Percentiles rank a stretch among this genome's conserved stretches.
These are phyloP conservation scores for Rhagologus leucostigma DNA, from an alignment of 2,113 vertebrate species.

Conservation along the genomic window DNA sequence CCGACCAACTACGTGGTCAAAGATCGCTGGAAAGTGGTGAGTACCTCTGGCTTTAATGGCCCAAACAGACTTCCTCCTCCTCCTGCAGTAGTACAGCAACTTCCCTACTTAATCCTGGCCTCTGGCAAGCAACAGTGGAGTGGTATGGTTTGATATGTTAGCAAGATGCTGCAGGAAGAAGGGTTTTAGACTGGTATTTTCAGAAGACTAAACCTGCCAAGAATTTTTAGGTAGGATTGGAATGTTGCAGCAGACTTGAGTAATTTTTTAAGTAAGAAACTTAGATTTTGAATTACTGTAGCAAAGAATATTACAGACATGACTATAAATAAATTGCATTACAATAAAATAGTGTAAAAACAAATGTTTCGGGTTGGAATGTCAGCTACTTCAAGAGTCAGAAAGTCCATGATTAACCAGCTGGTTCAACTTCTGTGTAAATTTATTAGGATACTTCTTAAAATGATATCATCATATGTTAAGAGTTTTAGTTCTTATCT, in stretches of 20 bases:
- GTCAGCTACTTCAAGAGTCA: neutral
- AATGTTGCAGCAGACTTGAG: neutral
- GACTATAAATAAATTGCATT: neutral
- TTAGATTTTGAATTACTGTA: neutral
- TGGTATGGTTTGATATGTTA: neutral
- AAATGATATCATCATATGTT: neutral
- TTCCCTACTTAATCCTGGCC: neutral
- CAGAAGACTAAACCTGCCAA: neutral
- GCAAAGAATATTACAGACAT: neutral
- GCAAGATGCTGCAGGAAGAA: neutral
- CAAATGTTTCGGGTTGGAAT: neutral
- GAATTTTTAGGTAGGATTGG: neutral
- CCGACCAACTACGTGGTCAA: constrained; percentile 97
- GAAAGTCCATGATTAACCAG: neutral
- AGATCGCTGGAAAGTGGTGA: constrained; percentile 99
- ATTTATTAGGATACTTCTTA: neutral
- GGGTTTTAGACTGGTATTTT: neutral
- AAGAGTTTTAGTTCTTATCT: neutral
- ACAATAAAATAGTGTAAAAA: neutral
- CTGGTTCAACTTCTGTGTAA: neutral
- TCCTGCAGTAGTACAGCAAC: neutral
- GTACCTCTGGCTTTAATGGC: constrained; percentile 32
- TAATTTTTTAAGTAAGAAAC: neutral
- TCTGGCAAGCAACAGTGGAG: neutral
- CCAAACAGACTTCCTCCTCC: neutral